These are phyloP conservation scores for Paguma larvata DNA, from an alignment of 2,797 vertebrate genomes.

Conservation along the genomic window DNA sequence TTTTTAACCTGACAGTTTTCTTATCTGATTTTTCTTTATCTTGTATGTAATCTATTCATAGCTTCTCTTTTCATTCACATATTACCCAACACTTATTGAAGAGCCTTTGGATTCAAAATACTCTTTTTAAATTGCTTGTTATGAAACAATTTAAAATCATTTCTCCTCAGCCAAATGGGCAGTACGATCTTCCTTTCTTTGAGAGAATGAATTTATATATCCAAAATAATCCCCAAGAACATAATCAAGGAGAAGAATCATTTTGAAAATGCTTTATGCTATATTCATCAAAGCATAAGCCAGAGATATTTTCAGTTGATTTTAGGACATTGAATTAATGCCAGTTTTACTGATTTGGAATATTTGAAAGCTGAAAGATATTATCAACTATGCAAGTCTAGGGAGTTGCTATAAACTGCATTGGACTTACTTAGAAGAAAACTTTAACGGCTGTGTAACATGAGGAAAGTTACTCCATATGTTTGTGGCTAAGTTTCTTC, in stretches of 20 bases:
- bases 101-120: conserved; percentile 65
- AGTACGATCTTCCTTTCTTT: conserved; percentile 22
- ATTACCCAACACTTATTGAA: background rate
- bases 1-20: background rate
- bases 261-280: conserved; percentile 23
- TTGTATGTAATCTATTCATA: background rate
- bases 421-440: conserved; percentile 31
- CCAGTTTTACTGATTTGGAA: background rate
- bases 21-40: conserved; percentile 38
- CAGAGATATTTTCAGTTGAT: conserved; percentile 46
- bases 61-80: conserved; percentile 62
- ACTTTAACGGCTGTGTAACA: background rate
- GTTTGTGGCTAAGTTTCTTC: background rate
- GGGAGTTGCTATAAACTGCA: background rate
- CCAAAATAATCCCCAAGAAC: conserved; percentile 37
- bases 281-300: conserved; percentile 33
- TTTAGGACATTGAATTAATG: conserved; percentile 46
- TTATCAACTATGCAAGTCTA: background rate
- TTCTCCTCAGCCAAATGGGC: conserved; percentile 60
- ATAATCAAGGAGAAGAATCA: conserved; percentile 58
- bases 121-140: conserved; percentile 66
- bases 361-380: conserved; percentile 54
- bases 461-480: background rate
- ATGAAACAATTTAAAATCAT: conserved; percentile 67
- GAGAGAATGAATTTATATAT: conserved; percentile 13